Evolutionary conservation across 2,113 vertebrate genomes (phyloP), one percentile per base, ranked within the genome.

Genomic region (Neolamprologus toae): DNA sequence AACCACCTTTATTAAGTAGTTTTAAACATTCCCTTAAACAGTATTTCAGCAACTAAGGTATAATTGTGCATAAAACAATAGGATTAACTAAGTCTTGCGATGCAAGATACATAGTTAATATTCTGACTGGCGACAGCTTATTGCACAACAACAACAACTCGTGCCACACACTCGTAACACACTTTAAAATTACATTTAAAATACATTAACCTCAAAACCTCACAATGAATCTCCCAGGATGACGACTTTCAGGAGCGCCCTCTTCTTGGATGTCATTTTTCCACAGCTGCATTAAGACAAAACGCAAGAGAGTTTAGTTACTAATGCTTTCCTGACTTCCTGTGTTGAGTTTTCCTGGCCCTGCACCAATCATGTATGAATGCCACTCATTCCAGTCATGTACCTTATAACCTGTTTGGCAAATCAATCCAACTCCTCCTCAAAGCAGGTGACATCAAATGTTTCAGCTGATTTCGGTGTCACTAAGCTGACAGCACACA

Each of bases 181-280:
- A 31, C 28, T 14, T 21, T 9, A 55, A n/a, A 12, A 40, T 40
- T 3, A 28, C 14, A 76, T 17, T 55, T 40, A 57, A 37, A 59
- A 68, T 11, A 6, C 2, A 51, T 12, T 26, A 1, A 9, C 8
- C 3, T 73, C 21, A 23, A 49, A 63, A 54, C 8, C 99, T 98
- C 96, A 99, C 99, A 97, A 98, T 16, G 98, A 99, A 92, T 99
- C 98, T 92, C 98, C 99, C 63, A 99, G 97, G 95, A 99, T 98
- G 96, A 99, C 98, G 88, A 99, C 98, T 97, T 99, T 99, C 95
- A 99, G 95, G 82, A 99, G 97, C 63, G 98, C 98, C 97, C 99
- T 99, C 98, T 99, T 99, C 96, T 98, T 98, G 94, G 99, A 99
- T 82, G 98, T 98, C 98, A 99, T 99, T 94, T 96, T 98, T 88